These are phyloP conservation scores for Cheiracanthium punctorium DNA, from an alignment of 2,888 invertebrate genomes.

Conservation along the genomic window DNA sequence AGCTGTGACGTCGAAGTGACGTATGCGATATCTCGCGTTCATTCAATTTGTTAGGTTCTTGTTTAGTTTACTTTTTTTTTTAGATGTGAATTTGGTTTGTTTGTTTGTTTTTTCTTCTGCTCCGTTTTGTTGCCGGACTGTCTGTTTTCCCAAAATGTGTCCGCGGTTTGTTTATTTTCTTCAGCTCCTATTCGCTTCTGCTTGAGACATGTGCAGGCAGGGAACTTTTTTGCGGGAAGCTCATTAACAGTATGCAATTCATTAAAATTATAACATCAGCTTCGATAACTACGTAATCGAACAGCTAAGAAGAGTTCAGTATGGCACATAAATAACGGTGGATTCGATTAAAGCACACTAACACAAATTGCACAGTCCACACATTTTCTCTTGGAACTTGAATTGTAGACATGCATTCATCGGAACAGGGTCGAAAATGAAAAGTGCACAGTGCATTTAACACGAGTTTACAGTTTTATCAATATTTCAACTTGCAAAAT, in stretches of 20 bases:
- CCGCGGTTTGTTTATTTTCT: conserved; percentile 49
- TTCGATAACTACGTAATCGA: too few relatives aligned
- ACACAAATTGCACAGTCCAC: too few relatives aligned
- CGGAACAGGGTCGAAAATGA: too few relatives aligned
- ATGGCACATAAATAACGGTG: too few relatives aligned
- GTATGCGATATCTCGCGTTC: conserved; percentile 55
- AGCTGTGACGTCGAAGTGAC: conserved; percentile 51
- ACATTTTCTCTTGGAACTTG: too few relatives aligned
- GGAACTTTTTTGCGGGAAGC: background rate
- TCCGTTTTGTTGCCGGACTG: background rate
- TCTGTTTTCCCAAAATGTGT: conserved; percentile 37
- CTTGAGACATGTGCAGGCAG: background rate
- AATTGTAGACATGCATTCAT: too few relatives aligned
- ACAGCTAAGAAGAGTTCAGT: too few relatives aligned
- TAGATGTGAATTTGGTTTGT: background rate
- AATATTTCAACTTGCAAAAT: too few relatives aligned
- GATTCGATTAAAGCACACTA: too few relatives aligned
- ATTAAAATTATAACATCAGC: too few relatives aligned
- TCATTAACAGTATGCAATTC: background rate
- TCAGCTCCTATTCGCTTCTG: background rate
- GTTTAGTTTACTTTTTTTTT: conserved; percentile 36
- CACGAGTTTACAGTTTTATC: too few relatives aligned
- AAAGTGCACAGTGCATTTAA: too few relatives aligned
- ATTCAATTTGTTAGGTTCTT: conserved; percentile 43
- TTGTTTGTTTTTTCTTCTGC: conserved; percentile 5